These are phyloP conservation scores for Ichneumoninae sp. DNA, from an alignment of 2,888 invertebrate species.

Conservation along the genomic window DNA sequence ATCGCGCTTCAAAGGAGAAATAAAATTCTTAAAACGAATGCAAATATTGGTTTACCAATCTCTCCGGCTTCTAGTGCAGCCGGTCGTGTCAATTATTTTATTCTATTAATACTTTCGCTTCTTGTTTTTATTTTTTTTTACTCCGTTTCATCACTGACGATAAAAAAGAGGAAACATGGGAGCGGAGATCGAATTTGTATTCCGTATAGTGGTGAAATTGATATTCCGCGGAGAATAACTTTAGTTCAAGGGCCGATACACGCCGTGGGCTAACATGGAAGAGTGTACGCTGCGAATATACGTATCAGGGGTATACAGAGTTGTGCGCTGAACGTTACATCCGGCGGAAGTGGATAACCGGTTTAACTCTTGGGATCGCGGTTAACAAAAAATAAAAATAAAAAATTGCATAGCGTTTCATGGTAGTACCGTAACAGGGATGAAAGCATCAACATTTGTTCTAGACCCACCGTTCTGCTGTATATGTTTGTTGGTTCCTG, in stretches of 20 bases:
- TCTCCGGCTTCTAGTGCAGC: constrained; percentile 2
- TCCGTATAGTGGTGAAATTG: constrained; percentile 13
- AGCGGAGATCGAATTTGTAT: background rate
- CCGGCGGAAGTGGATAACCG: constrained; percentile 47
- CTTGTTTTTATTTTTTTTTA: constrained; percentile 1
- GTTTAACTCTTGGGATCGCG: constrained; percentile 41
- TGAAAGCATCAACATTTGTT: constrained; percentile 31
- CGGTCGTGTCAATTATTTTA: no score
- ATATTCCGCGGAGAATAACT: constrained; percentile 33
- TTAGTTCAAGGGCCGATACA: background rate
- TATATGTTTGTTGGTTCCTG: background rate
- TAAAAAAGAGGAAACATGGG: background rate
- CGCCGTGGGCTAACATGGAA: background rate
- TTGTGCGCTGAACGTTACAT: constrained; percentile 18
- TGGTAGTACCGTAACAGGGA: constrained; percentile 2
- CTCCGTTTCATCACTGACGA: background rate
- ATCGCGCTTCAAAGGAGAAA: constrained; percentile 13
- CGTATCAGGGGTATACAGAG: constrained; percentile 2
- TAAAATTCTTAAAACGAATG: constrained; percentile 18
- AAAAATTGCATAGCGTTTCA: constrained; percentile 24
- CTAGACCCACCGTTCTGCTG: background rate
- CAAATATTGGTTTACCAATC: constrained; percentile 33
- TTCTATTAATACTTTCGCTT: background rate
- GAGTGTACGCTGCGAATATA: background rate
- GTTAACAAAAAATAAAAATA: constrained; percentile 19